These are phyloP conservation scores for Stenurella melanura DNA, from an alignment of 2,888 invertebrate genomes.

Conservation along the genomic window DNA sequence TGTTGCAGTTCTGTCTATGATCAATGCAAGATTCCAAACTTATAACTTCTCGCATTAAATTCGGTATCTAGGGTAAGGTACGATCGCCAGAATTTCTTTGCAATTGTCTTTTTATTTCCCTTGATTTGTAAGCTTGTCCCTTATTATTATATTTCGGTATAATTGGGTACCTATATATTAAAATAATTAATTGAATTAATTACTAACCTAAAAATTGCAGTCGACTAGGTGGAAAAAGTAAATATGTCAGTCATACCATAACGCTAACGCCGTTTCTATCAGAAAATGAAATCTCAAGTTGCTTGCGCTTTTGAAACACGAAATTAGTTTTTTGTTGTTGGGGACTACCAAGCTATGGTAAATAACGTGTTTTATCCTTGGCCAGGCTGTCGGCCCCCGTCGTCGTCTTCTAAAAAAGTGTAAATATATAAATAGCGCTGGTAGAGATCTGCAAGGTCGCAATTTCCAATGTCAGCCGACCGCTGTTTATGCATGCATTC, in stretches of 20 bases:
- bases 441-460: conserved; percentile 43
- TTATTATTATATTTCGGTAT: no score
- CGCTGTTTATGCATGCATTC: conserved; percentile 42
- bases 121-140: no score
- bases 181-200: no score
- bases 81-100: no score
- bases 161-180: no score
- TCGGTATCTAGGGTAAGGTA: no score
- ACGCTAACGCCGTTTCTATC: conserved; percentile 1
- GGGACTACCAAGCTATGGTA: conserved; percentile 34
- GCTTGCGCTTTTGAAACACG: conserved; percentile 33
- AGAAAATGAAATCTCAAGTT: conserved; percentile 14
- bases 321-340: conserved; percentile 39
- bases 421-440: conserved; percentile 43
- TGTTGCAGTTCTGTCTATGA: no score
- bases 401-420: conserved; percentile 42
- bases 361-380: conserved; percentile 40
- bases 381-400: conserved; percentile 41
- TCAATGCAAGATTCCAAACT: no score
- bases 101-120: no score
- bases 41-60: no score
- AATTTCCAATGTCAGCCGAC: conserved; percentile 43
- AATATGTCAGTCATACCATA: neutral
- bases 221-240: neutral
- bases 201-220: no score